A percentile compares a stretch with the other conserved stretches of the same genome.
These are phyloP conservation scores for Lycocorax pyrrhopterus DNA, from an alignment of 2,113 vertebrate genomes.

Conservation along the genomic window DNA sequence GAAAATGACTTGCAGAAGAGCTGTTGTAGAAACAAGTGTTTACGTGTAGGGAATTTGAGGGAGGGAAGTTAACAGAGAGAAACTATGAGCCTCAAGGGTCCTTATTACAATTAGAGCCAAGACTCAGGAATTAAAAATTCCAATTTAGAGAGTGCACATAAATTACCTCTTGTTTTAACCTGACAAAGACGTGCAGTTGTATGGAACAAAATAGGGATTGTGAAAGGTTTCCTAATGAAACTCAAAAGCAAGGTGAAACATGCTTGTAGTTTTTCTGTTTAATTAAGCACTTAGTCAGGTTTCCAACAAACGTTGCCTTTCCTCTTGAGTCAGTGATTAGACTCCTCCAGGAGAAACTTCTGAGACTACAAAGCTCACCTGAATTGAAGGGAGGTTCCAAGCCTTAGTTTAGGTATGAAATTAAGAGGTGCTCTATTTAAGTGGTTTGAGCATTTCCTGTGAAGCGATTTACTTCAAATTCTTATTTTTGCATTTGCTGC, in stretches of 20 bases:
- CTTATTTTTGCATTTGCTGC: neutral
- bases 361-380: neutral
- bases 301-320: neutral
- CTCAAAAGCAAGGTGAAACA: slow-evolving; percentile 40
- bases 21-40: slow-evolving; percentile 19
- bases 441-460: neutral
- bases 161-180: slow-evolving; percentile 44
- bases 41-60: neutral
- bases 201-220: slow-evolving; percentile 1
- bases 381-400: neutral
- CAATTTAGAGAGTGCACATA: neutral
- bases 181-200: neutral
- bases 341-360: neutral
- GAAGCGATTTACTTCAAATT: neutral
- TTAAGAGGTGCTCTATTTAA: neutral
- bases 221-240: slow-evolving; percentile 23
- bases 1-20: neutral
- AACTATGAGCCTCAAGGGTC: slow-evolving; percentile 27
- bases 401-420: neutral
- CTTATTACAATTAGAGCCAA: neutral
- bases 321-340: neutral
- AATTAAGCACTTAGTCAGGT: slow-evolving; percentile 10
- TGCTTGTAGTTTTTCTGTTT: neutral
- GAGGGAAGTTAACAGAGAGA: neutral
- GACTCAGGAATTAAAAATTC: slow-evolving; percentile 12